These are phyloP conservation scores for Pimpla rufipes DNA, from an alignment of 2,888 invertebrate species.

Conservation along the genomic window DNA sequence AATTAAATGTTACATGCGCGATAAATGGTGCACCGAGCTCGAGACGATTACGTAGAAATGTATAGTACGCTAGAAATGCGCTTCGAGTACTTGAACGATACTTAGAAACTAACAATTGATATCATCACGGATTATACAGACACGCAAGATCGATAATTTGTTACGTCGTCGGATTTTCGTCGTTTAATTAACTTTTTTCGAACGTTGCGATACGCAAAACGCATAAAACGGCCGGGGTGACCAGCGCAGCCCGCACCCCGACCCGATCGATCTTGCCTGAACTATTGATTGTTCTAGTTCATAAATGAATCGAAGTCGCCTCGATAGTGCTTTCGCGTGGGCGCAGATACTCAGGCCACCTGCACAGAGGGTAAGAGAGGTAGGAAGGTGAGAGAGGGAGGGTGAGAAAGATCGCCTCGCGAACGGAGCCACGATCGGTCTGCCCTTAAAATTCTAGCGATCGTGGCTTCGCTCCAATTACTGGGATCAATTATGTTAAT, in stretches of 20 bases:
- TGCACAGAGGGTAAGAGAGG: constrained; percentile 11
- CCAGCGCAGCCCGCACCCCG: constrained; percentile 25
- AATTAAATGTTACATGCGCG: constrained; percentile 51
- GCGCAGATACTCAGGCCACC: constrained; percentile 4
- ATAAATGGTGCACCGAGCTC: constrained; percentile 35
- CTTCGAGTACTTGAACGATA: constrained; percentile 36
- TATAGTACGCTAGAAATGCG: constrained; percentile 19
- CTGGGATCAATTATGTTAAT: constrained; percentile 60
- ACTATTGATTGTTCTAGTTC: constrained; percentile 45
- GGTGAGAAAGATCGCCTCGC: constrained; percentile 19
- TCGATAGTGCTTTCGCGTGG: constrained; percentile 23
- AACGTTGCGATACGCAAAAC: constrained; percentile 66
- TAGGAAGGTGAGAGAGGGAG: not conserved
- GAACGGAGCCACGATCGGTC: constrained; percentile 29
- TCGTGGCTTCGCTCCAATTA: constrained; percentile 55
- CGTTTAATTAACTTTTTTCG: constrained; percentile 7
- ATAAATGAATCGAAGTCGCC: constrained; percentile 34
- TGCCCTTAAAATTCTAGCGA: constrained; percentile 19
- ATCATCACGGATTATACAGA: constrained; percentile 20
- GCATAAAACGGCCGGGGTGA: constrained; percentile 32
- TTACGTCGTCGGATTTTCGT: constrained; percentile 6
- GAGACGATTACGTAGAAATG: constrained; percentile 31
- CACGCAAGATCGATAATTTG: constrained; percentile 46
- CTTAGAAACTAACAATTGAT: constrained; percentile 21
- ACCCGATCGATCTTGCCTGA: constrained; percentile 49